phyloP scores from a whole-genome alignment of 37 sponge, comb jelly and placozoan genomes.

The Hormiphora californensis region DNA sequence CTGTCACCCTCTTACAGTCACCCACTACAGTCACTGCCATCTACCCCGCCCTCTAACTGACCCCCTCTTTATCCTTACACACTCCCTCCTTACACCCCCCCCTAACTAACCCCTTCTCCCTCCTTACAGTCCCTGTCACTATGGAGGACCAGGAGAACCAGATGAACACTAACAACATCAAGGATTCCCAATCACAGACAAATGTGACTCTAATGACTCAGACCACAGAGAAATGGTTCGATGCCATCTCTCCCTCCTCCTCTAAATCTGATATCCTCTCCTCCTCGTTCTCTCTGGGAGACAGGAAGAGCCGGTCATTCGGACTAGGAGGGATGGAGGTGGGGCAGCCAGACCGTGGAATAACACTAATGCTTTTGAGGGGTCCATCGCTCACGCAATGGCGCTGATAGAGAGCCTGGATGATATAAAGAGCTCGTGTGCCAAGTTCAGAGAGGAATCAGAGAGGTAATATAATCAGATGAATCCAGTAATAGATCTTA shows the following conservation, averaged over 20 bases:
- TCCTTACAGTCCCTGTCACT: not conserved
- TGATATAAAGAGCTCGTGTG: slow-evolving; percentile 49
- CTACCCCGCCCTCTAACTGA: too few relatives aligned
- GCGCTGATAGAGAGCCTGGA: slow-evolving; percentile 31
- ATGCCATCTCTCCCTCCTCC: slow-evolving; percentile 51
- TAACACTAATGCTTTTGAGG: slow-evolving; percentile 39
- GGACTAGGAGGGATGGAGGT: too few relatives aligned
- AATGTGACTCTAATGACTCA: too few relatives aligned
- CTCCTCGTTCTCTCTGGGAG: not conserved
- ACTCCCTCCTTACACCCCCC: not conserved
- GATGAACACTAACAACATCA: slow-evolving; percentile 1
- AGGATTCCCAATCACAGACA: slow-evolving; percentile 32
- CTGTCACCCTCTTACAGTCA: too few relatives aligned
- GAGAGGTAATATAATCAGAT: not conserved
- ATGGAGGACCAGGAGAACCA: slow-evolving; percentile 33
- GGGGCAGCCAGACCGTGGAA: slow-evolving; percentile 34
- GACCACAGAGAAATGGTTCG: slow-evolving; percentile 56
- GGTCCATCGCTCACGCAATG: slow-evolving; percentile 51
- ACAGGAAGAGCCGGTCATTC: too few relatives aligned
- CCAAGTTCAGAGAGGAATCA: slow-evolving; percentile 32
- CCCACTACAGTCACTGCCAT: too few relatives aligned
- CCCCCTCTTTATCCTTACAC: too few relatives aligned
- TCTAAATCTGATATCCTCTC: slow-evolving; percentile 47
- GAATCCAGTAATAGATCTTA: too few relatives aligned
- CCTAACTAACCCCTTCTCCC: not conserved